Evolutionary conservation across 2,888 invertebrate genomes (phyloP).

Genomic region (Elmis aenea): DNA sequence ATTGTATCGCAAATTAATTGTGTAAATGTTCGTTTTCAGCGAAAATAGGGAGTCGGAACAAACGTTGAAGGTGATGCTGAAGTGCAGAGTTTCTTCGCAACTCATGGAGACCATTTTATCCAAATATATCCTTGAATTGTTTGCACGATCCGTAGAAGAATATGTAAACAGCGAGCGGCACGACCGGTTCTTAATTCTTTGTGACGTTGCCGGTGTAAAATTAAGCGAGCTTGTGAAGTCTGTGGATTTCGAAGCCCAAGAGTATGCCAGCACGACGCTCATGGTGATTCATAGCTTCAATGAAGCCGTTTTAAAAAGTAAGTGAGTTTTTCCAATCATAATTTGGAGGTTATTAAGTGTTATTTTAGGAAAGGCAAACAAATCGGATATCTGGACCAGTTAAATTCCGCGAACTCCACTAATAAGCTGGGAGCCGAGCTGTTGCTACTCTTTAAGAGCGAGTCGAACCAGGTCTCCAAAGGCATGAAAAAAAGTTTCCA

Average conservation of each 20-base stretch:
- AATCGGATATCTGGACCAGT: constrained; percentile 42
- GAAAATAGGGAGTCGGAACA: constrained; percentile 65
- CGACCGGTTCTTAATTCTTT: constrained; percentile 56
- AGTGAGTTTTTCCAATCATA: constrained; percentile 6
- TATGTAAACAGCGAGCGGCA: constrained; percentile 52
- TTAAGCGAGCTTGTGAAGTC: constrained; percentile 84
- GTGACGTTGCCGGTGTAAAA: constrained; percentile 65
- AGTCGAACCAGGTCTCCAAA: constrained; percentile 96
- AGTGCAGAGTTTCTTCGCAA: constrained; percentile 73
- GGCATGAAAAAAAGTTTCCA: constrained; percentile 95
- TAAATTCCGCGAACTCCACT: constrained; percentile 42
- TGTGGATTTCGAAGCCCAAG: constrained; percentile 96
- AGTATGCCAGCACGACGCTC: constrained; percentile 85
- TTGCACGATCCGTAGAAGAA: constrained; percentile 62
- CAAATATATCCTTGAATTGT: constrained; percentile 90
- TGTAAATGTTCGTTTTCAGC: too few species aligned
- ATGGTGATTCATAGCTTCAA: constrained; percentile 68
- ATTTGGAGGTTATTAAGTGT: not conserved
- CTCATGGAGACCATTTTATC: constrained; percentile 95
- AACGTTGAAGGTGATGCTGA: constrained; percentile 73
- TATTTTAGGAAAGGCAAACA: constrained; percentile 19
- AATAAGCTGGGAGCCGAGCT: constrained; percentile 67
- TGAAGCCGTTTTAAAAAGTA: constrained; percentile 47
- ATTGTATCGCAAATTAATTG: too few species aligned
- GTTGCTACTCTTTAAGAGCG: constrained; percentile 78